A percentile compares a stretch with the other conserved stretches of the same genome.
These are phyloP conservation scores for Hylomyscus alleni DNA, from an alignment of 2,797 vertebrate species.

Conservation along the genomic window DNA sequence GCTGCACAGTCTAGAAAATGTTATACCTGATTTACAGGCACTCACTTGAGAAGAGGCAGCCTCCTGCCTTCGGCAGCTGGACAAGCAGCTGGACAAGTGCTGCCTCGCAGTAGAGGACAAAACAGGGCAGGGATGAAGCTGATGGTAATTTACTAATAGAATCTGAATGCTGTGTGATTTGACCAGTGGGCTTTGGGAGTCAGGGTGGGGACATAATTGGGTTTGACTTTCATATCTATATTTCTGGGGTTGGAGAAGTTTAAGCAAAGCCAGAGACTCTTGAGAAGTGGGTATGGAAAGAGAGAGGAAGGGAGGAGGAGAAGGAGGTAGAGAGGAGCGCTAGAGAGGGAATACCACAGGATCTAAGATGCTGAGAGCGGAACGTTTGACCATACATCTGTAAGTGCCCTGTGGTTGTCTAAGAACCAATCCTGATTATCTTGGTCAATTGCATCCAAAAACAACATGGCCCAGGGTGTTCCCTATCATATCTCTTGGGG, in stretches of 20 bases:
- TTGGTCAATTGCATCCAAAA: too few relatives aligned
- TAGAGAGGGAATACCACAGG: not conserved
- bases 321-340: not conserved
- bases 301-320: not conserved
- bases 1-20: not conserved
- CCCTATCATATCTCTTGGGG: not conserved
- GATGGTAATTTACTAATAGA: not conserved
- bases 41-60: not conserved
- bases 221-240: not conserved
- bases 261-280: not conserved
- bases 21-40: not conserved
- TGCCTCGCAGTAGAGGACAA: not conserved
- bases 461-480: too few relatives aligned
- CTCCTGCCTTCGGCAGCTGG: fast-evolving
- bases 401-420: not conserved
- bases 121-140: not conserved
- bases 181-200: not conserved
- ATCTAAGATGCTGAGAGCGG: not conserved
- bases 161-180: not conserved
- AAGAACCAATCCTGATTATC: not conserved
- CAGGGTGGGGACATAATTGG: not conserved
- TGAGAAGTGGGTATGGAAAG: not conserved
- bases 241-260: not conserved
- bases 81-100: not conserved
- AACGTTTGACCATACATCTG: not conserved